These are phyloP conservation scores for Todiramphus saurophagus DNA, from an alignment of 2,113 vertebrate genomes.

Conservation along the genomic window DNA sequence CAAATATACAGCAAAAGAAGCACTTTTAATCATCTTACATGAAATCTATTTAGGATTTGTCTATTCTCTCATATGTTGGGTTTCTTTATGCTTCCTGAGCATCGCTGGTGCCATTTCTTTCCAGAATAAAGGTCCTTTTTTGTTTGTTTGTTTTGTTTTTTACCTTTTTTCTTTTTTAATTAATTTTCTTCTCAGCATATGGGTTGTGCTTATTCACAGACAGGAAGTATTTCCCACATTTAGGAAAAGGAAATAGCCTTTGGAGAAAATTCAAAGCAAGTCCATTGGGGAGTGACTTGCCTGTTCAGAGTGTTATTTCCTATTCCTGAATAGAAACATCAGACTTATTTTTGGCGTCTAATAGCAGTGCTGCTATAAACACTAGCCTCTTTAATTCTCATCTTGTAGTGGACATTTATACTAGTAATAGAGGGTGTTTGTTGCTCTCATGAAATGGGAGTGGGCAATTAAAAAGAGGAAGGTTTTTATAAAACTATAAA, in stretches of 20 bases:
- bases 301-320: slow-evolving; percentile 24
- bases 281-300: slow-evolving; percentile 8
- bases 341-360: slow-evolving; percentile 56
- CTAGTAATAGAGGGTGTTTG: background rate
- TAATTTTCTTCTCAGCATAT: slow-evolving; percentile 28
- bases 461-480: background rate
- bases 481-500: background rate
- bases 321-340: slow-evolving; percentile 34
- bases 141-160: slow-evolving; percentile 1
- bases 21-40: slow-evolving; percentile 47
- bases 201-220: slow-evolving; percentile 2
- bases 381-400: slow-evolving; percentile 6
- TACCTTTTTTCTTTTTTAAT: background rate
- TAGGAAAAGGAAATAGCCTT: slow-evolving; percentile 61
- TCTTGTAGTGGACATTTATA: background rate
- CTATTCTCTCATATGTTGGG: slow-evolving; percentile 8
- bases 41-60: slow-evolving; percentile 42
- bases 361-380: background rate
- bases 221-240: slow-evolving; percentile 61
- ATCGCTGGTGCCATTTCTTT: slow-evolving; percentile 6
- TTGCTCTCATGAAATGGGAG: background rate
- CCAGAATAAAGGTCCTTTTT: slow-evolving; percentile 37
- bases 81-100: slow-evolving; percentile 25
- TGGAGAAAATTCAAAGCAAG: slow-evolving; percentile 58
- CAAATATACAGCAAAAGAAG: slow-evolving; percentile 31